Evolutionary conservation across 2,113 vertebrate species (phyloP), one percentile per base, ranked within the genome.

Genomic region (Pionites leucogaster): DNA sequence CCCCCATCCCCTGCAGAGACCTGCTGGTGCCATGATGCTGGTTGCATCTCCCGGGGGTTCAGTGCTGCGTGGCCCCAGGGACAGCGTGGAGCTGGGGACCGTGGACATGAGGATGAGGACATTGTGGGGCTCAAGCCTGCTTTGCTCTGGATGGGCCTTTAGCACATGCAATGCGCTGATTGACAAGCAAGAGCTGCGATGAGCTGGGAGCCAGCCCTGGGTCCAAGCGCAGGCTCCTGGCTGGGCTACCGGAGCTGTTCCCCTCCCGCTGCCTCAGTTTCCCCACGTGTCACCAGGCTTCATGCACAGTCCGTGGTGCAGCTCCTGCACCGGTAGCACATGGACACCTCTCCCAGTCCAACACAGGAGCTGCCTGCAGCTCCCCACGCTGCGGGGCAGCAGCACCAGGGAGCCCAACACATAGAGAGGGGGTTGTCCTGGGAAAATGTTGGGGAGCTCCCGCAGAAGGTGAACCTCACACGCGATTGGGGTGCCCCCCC

Each of bases 401-500:
- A 17, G 35, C 3, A 10, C 62, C 19, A 12, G 55, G 24, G 92
- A 59, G n/a, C 81, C 81, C 86, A 16, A 28, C 75, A 3, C 67
- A 3, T 2, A 17, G 22, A 22, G 27, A 10, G 10, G 16, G 20
- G 9, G 31, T 3, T 19, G 23, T 83, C 82, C 87, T 28, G 0
- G 7, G 70, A 6, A 60, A 65, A 3, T 50, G n/a, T 17, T 17
- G 76, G 13, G 16, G 13, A 16, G 64, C 63, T 41, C 33, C 72
- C 11, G 0, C 5, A 10, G 13, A 17, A 1, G 24, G 1, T 2
- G 22, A 87, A 0, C 53, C 33, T 96, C 98, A 98, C 89, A 98
- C 97, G 0, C 96, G 97, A 29, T 97, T 92, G 2, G 98, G 95
- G 22, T 88, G 91, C 87, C 96, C 97, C 59, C 82, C 95, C 24